Percentiles rank a stretch among this genome's conserved stretches.
These are phyloP conservation scores for Artibeus lituratus DNA, from an alignment of 2,797 vertebrate genomes.

Conservation along the genomic window DNA sequence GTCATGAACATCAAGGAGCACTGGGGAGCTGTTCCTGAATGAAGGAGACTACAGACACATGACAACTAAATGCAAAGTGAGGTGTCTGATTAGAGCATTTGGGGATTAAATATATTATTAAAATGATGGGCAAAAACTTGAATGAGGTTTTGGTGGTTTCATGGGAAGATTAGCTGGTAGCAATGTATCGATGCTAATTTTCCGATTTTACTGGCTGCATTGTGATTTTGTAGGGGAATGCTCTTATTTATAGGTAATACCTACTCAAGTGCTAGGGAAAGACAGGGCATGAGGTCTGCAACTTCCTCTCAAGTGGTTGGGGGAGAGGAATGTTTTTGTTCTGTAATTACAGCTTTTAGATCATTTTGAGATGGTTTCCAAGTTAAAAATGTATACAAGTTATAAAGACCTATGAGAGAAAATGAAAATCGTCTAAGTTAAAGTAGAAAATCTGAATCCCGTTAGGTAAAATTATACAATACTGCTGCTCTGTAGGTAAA, in stretches of 20 bases:
- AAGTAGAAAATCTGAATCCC: background rate
- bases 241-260: background rate
- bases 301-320: background rate
- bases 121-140: background rate
- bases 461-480: background rate
- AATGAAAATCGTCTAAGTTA: background rate
- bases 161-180: background rate
- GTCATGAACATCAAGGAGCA: background rate
- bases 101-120: background rate
- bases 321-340: background rate
- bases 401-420: background rate
- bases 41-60: background rate
- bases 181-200: background rate
- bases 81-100: background rate
- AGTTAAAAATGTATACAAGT: constrained; percentile 14
- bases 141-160: background rate
- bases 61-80: background rate
- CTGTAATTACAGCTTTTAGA: background rate
- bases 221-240: background rate
- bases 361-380: constrained; percentile 12
- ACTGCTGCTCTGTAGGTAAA: background rate
- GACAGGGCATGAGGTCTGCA: background rate
- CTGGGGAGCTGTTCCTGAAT: background rate
- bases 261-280: background rate
- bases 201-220: background rate